Percentiles rank a stretch among this genome's conserved stretches.
Evolutionary conservation across 2,113 vertebrate genomes (phyloP).

Genomic region (Coptodon bakossiorum): DNA sequence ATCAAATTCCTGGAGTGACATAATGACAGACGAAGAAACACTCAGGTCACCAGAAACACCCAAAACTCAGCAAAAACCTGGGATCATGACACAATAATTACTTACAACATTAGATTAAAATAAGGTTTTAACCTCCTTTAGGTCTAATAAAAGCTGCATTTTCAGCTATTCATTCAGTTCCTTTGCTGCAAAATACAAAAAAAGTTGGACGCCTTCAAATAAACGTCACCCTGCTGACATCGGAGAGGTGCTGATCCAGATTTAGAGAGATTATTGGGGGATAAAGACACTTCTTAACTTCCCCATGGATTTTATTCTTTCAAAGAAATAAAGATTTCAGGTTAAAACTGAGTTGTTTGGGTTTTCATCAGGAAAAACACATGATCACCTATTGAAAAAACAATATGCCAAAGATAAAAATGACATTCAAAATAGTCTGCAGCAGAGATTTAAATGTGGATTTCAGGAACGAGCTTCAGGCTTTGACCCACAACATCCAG

Average conservation of each 20-base stretch:
- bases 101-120: background rate
- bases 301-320: background rate
- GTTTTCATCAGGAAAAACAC: background rate
- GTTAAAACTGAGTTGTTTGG: background rate
- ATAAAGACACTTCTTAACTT: background rate
- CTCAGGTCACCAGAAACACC: background rate
- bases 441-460: background rate
- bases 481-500: background rate
- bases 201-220: background rate
- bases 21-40: background rate
- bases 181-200: background rate
- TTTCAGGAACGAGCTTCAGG: background rate
- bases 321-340: background rate
- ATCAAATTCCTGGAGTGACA: background rate
- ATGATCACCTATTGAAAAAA: background rate
- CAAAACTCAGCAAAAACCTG: background rate
- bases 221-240: background rate
- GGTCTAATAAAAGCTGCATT: background rate
- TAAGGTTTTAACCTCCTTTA: background rate
- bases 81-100: background rate
- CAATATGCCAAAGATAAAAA: background rate
- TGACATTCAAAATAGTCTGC: background rate
- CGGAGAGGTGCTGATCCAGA: background rate
- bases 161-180: background rate
- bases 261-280: background rate